These are phyloP conservation scores for Philereme vetulata DNA, from an alignment of 2,888 invertebrate genomes.

Conservation along the genomic window DNA sequence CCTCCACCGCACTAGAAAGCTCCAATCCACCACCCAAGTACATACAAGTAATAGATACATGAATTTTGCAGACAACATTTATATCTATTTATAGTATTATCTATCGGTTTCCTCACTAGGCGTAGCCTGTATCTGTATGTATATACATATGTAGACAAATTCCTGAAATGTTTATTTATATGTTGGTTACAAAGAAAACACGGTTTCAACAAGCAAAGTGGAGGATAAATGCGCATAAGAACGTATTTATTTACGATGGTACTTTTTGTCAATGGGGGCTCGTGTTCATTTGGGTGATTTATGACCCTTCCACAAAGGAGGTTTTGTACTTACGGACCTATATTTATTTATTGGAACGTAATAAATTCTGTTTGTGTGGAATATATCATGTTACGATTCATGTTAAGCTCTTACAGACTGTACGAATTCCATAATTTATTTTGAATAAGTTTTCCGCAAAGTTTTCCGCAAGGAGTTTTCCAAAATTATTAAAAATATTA, in stretches of 20 bases:
- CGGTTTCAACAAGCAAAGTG: slow-evolving; percentile 55
- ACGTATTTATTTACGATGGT: slow-evolving; percentile 71
- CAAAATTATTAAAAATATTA: no score
- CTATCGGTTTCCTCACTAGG: no score
- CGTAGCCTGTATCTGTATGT: no score
- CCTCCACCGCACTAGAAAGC: no score
- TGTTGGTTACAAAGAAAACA: slow-evolving; percentile 49
- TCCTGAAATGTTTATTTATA: no score
- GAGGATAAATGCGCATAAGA: slow-evolving; percentile 50
- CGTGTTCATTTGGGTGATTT: slow-evolving; percentile 73
- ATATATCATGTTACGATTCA: slow-evolving; percentile 40
- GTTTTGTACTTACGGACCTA: slow-evolving; percentile 50
- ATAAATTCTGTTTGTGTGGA: slow-evolving; percentile 65
- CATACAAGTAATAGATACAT: no score
- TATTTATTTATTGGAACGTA: slow-evolving; percentile 62
- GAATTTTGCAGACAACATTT: no score
- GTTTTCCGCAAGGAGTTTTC: no score
- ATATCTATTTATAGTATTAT: no score
- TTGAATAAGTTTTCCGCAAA: no score
- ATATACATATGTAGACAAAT: no score
- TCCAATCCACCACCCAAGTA: no score
- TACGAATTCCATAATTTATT: background rate
- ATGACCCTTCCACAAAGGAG: slow-evolving; percentile 69
- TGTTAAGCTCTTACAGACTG: slow-evolving; percentile 35
- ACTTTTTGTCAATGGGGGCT: slow-evolving; percentile 69